Conservation (phyloP, 2,888 invertebrate species). For the Ichneumoninae sp. region DNA sequence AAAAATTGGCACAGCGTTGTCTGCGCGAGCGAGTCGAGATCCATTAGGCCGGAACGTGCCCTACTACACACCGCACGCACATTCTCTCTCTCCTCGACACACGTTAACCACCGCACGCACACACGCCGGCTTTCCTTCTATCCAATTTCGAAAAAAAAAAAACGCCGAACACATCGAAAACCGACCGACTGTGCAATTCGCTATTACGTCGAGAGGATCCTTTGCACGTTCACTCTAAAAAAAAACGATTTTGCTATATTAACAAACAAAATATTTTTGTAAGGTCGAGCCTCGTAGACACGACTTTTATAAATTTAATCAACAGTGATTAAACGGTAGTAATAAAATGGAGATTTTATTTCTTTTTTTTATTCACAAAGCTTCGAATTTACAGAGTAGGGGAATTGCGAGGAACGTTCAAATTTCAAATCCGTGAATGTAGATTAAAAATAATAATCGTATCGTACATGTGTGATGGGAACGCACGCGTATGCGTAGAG, state of each 20-base stretch:
- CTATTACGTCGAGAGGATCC: not conserved
- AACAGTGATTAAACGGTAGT: not conserved
- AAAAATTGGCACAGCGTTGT: slow-evolving; percentile 66
- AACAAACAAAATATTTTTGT: not conserved
- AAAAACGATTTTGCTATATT: too few species aligned
- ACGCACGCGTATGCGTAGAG: too few species aligned
- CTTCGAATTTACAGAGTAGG: too few species aligned
- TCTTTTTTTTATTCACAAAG: too few species aligned
- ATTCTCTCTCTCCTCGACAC: slow-evolving; percentile 33
- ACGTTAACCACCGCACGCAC: not conserved
- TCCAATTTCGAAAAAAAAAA: slow-evolving; percentile 1
- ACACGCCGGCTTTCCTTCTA: slow-evolving; percentile 21
- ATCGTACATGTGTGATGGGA: too few species aligned
- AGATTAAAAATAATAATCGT: too few species aligned
- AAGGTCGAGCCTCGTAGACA: not conserved
- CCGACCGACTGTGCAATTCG: slow-evolving; percentile 9
- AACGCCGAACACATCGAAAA: not conserved
- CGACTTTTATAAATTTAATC: not conserved
- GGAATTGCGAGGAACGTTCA: not conserved
- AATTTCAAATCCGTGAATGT: too few species aligned
- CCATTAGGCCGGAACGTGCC: slow-evolving; percentile 76
- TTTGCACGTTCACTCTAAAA: not conserved
- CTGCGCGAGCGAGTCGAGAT: slow-evolving; percentile 60
- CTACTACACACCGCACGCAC: slow-evolving; percentile 60
- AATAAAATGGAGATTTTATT: not conserved